Evolutionary conservation across 2,797 vertebrate species (phyloP).

Genomic region (Ceryle rudis): DNA sequence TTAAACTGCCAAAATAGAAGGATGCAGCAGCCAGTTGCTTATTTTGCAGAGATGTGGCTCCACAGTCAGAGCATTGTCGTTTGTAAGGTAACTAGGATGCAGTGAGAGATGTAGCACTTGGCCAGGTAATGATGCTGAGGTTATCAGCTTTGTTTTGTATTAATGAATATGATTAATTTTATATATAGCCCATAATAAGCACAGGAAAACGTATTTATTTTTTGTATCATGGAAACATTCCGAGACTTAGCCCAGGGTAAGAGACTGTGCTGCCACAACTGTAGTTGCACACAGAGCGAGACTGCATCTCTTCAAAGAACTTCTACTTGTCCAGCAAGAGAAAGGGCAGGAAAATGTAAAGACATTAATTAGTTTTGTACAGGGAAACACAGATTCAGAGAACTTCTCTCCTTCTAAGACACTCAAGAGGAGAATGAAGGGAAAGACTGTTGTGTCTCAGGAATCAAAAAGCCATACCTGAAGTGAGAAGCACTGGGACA

Average conservation of each 20-base stretch:
- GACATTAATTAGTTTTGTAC: not conserved
- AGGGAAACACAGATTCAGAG: not conserved
- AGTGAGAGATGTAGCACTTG: not conserved
- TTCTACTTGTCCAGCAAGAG: not conserved
- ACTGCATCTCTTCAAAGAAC: not conserved
- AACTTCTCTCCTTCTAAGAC: not conserved
- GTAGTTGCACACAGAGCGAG: not conserved
- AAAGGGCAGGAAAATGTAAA: not conserved
- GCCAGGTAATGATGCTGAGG: not conserved
- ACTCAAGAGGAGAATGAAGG: not conserved
- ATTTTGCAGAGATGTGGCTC: not conserved
- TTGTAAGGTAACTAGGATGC: not conserved
- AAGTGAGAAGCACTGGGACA: not conserved
- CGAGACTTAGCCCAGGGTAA: not conserved
- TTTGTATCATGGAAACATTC: accelerated
- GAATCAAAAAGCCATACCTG: not conserved
- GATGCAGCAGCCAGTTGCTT: not conserved
- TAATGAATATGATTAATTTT: not conserved
- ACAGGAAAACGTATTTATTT: not conserved
- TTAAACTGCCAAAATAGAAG: not conserved
- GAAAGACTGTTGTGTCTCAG: not conserved
- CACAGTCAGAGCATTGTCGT: not conserved
- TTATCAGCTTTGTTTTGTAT: not conserved
- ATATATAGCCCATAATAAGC: not conserved
- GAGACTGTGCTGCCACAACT: not conserved